These are phyloP conservation scores for Drosophila leontia DNA, from an alignment of 1,140 invertebrate species.

Conservation along the genomic window DNA sequence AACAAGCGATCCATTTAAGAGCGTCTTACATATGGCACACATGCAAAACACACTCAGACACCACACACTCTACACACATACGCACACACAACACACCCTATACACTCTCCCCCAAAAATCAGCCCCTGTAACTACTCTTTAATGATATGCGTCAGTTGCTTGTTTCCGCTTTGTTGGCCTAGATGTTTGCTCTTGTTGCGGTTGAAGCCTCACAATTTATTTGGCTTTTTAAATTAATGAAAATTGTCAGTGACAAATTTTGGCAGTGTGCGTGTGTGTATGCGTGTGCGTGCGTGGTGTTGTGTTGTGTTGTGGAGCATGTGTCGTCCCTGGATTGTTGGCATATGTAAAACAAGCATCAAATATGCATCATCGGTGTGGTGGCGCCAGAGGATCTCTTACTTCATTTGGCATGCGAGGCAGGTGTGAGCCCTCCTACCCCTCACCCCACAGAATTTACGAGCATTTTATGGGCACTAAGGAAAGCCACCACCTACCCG, in stretches of 20 bases:
- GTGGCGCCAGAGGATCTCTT: slow-evolving; percentile 38
- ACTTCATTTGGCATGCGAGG: slow-evolving; percentile 75
- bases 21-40: slow-evolving; percentile 37
- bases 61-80: not conserved
- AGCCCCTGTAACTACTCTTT: slow-evolving; percentile 43
- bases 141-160: slow-evolving; percentile 52
- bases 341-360: slow-evolving; percentile 77
- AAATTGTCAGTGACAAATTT: slow-evolving; percentile 81
- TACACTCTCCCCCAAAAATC: not conserved
- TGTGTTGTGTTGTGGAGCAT: slow-evolving; percentile 20
- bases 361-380: slow-evolving; percentile 67
- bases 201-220: slow-evolving; percentile 59
- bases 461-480: slow-evolving; percentile 58
- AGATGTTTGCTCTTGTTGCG: slow-evolving; percentile 41
- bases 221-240: slow-evolving; percentile 79
- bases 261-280: slow-evolving; percentile 13
- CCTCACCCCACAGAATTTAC: slow-evolving; percentile 53
- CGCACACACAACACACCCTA: not conserved
- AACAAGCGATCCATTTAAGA: slow-evolving; percentile 52
- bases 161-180: slow-evolving; percentile 42
- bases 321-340: slow-evolving; percentile 48
- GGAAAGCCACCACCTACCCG: slow-evolving; percentile 3
- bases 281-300: not conserved
- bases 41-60: slow-evolving; percentile 2
- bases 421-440: slow-evolving; percentile 54